Percentiles rank a stretch among this genome's conserved stretches.
Conservation (phyloP, 2,113 vertebrate genomes). For the Solea senegalensis region DNA sequence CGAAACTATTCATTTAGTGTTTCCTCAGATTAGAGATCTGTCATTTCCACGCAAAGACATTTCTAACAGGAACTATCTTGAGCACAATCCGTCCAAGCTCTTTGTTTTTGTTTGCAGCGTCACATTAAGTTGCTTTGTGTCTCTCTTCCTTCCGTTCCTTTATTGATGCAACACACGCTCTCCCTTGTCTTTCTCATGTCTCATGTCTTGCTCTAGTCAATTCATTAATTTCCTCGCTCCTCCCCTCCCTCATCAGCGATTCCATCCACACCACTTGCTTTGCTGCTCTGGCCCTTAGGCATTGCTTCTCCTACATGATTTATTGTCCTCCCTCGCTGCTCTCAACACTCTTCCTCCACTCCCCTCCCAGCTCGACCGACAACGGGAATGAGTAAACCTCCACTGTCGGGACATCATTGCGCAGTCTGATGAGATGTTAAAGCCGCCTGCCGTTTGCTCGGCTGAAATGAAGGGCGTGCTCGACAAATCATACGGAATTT, state of each 20-base stretch:
- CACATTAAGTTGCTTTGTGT: neutral
- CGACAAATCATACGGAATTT: neutral
- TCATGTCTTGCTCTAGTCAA: slow-evolving; percentile 1
- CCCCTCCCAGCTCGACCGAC: slow-evolving; percentile 19
- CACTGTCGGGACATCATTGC: slow-evolving; percentile 23
- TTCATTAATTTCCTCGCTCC: slow-evolving; percentile 14
- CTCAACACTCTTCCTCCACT: slow-evolving; percentile 18
- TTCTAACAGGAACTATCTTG: no score
- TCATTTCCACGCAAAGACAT: no score
- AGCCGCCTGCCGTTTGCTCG: slow-evolving; percentile 7
- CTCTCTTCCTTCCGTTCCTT: neutral
- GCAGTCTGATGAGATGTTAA: slow-evolving; percentile 26
- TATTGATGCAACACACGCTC: slow-evolving; percentile 23
- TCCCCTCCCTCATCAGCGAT: slow-evolving; percentile 28
- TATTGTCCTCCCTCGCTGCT: slow-evolving; percentile 52
- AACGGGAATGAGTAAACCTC: slow-evolving; percentile 40
- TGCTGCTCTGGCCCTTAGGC: slow-evolving; percentile 43
- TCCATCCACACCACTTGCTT: slow-evolving; percentile 34
- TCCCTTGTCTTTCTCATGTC: slow-evolving; percentile 3
- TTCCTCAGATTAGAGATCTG: no score
- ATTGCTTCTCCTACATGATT: slow-evolving; percentile 62
- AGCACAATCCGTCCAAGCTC: neutral
- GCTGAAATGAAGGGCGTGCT: slow-evolving; percentile 10
- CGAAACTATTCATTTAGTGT: no score
- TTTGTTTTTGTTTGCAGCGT: neutral